Percentiles rank a stretch among this genome's conserved stretches.
Evolutionary conservation across 2,888 invertebrate species (phyloP).

Genomic region (Himalopsyche tibetana): DNA sequence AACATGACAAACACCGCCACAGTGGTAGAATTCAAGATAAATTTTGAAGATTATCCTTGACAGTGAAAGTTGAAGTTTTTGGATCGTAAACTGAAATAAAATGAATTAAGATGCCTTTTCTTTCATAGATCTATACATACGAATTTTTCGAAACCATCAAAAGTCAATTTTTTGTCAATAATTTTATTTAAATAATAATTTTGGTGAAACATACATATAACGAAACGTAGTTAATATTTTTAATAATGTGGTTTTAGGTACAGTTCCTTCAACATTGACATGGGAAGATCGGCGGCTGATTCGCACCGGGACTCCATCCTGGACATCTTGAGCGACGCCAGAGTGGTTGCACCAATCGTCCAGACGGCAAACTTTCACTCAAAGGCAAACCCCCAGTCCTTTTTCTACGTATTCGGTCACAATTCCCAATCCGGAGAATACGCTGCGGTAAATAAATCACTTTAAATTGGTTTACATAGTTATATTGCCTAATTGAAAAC

Average conservation of each 20-base stretch:
- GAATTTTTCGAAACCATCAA: too few relatives aligned
- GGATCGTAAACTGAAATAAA: too few relatives aligned
- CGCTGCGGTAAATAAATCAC: slow-evolving; percentile 80
- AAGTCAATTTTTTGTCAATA: too few relatives aligned
- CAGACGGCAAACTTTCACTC: slow-evolving; percentile 87
- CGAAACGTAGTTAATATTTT: not conserved
- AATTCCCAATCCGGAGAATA: slow-evolving; percentile 88
- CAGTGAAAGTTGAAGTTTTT: too few relatives aligned
- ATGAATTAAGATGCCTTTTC: too few relatives aligned
- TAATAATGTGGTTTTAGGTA: slow-evolving; percentile 71
- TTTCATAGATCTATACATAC: too few relatives aligned
- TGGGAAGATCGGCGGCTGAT: slow-evolving; percentile 77
- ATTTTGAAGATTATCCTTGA: too few relatives aligned
- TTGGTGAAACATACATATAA: not conserved
- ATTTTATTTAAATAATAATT: too few relatives aligned
- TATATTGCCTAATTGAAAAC: too few relatives aligned
- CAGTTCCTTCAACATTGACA: slow-evolving; percentile 77
- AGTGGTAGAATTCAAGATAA: too few relatives aligned
- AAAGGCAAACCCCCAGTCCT: slow-evolving; percentile 85
- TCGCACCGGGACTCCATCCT: slow-evolving; percentile 87
- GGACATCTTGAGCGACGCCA: slow-evolving; percentile 92
- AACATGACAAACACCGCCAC: too few relatives aligned
- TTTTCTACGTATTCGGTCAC: slow-evolving; percentile 93
- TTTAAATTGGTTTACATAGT: not conserved
- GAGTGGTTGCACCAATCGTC: slow-evolving; percentile 88